A percentile compares a stretch with the other conserved stretches of the same genome.
phyloP scores from a whole-genome alignment of 2,888 invertebrate genomes.

The Drepana falcataria region DNA sequence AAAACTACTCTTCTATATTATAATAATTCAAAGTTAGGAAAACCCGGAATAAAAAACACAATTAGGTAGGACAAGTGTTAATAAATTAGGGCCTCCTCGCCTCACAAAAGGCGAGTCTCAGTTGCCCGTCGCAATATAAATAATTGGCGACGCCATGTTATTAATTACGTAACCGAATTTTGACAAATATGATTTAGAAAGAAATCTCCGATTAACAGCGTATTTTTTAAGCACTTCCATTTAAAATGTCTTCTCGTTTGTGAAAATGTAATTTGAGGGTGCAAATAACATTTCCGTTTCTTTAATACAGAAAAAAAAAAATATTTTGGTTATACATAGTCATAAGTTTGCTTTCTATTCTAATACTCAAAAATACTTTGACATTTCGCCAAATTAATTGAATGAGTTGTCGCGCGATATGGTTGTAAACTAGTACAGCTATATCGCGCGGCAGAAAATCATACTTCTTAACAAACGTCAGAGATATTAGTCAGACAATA shows the following conservation, averaged over 20 bases:
- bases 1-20: too few species aligned
- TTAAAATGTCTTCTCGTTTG: background rate
- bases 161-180: slow-evolving; percentile 65
- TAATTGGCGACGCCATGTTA: slow-evolving; percentile 59
- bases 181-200: slow-evolving; percentile 47
- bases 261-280: background rate
- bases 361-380: too few species aligned
- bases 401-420: too few species aligned
- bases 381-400: too few species aligned
- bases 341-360: too few species aligned
- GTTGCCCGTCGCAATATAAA: slow-evolving; percentile 61
- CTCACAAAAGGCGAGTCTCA: slow-evolving; percentile 44
- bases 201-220: slow-evolving; percentile 24
- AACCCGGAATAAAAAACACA: slow-evolving; percentile 11
- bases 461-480: too few species aligned
- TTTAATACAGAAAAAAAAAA: too few species aligned
- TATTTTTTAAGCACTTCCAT: slow-evolving; percentile 3
- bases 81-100: slow-evolving; percentile 60
- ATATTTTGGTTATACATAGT: too few species aligned
- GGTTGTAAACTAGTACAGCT: too few species aligned
- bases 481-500: too few species aligned
- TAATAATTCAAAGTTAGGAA: too few species aligned
- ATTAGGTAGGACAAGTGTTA: slow-evolving; percentile 45
- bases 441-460: too few species aligned
- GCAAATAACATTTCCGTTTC: background rate